Percentiles rank a stretch among this genome's conserved stretches.
phyloP scores from a whole-genome alignment of 2,888 invertebrate species.

The Girardia tigrina region DNA sequence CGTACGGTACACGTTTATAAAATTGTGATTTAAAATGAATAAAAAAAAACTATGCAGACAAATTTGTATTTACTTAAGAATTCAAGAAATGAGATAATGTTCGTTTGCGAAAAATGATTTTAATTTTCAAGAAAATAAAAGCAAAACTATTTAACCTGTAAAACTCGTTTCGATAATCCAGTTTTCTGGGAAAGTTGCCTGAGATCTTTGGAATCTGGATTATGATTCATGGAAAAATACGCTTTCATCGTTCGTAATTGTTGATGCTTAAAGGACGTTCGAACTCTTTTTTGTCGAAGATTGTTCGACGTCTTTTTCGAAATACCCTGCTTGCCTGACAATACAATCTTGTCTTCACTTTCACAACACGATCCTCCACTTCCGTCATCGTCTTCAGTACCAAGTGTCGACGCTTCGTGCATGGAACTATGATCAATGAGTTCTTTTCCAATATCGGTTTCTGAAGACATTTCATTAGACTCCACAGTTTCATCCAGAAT shows the following conservation, averaged over 20 bases:
- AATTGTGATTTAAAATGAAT: too few relatives aligned
- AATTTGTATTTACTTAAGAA: too few relatives aligned
- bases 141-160: constrained; percentile 74
- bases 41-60: too few relatives aligned
- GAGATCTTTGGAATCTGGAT: constrained; percentile 95
- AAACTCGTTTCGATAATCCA: constrained; percentile 83
- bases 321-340: not conserved
- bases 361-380: constrained; percentile 11
- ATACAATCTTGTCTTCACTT: not conserved
- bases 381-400: not conserved
- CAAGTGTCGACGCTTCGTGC: not conserved
- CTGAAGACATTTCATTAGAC: not conserved
- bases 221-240: constrained; percentile 95
- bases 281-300: constrained; percentile 68
- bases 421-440: not conserved
- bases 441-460: constrained; percentile 8
- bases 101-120: too few relatives aligned
- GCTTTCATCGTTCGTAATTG: constrained; percentile 96
- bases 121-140: too few relatives aligned
- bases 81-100: too few relatives aligned
- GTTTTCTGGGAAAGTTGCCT: constrained; percentile 96
- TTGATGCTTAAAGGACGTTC: constrained; percentile 97
- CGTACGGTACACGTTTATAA: not conserved
- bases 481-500: not conserved
- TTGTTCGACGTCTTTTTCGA: not conserved